These are phyloP conservation scores for Ptyas mucosa DNA, from an alignment of 2,113 vertebrate genomes.

Conservation along the genomic window DNA sequence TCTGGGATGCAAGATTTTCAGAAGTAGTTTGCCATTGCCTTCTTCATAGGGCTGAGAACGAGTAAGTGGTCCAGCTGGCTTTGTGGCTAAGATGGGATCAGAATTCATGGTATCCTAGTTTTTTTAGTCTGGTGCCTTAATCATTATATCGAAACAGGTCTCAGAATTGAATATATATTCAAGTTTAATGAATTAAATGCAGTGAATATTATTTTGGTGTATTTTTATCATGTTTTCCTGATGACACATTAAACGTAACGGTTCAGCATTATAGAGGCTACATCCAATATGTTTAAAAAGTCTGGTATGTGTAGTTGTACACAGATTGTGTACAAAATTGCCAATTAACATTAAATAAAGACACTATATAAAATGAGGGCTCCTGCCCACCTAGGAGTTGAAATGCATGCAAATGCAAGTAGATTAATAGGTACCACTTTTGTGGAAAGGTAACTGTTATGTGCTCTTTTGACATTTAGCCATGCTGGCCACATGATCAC, in stretches of 20 bases:
- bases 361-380: neutral
- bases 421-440: neutral
- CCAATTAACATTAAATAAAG: neutral
- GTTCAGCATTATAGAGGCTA: neutral
- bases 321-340: neutral
- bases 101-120: neutral
- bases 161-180: neutral
- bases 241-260: neutral
- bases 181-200: neutral
- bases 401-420: neutral
- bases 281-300: neutral
- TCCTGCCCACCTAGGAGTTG: neutral
- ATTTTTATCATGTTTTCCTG: neutral
- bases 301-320: neutral
- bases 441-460: neutral
- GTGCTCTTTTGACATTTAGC: neutral
- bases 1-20: neutral
- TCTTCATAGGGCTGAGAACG: neutral
- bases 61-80: neutral
- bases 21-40: neutral
- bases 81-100: neutral
- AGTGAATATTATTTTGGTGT: neutral
- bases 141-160: neutral
- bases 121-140: neutral
- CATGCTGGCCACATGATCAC: neutral